phyloP scores from a whole-genome alignment of 2,888 invertebrate species.

The Nemurella pictetii region DNA sequence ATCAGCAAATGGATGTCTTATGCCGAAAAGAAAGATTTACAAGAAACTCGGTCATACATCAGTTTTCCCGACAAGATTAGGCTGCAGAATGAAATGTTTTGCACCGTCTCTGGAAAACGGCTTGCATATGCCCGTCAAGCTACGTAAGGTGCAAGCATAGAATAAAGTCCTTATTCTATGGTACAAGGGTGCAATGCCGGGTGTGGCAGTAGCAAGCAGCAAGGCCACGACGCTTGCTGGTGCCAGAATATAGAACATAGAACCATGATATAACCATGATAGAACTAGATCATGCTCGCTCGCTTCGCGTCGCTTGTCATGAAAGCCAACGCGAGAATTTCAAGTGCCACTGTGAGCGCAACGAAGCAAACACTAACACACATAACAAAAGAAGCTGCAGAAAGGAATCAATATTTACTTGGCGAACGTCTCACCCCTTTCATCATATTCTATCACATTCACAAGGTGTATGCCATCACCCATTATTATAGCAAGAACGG shows the following conservation, averaged over 20 bases:
- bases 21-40: not conserved
- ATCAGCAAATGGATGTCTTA: not conserved
- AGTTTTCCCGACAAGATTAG: too few relatives aligned
- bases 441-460: conserved; percentile 5
- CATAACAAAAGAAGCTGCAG: conserved; percentile 32
- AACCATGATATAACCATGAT: too few relatives aligned
- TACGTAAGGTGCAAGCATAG: too few relatives aligned
- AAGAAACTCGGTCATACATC: not conserved
- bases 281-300: too few relatives aligned
- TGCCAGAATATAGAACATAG: too few relatives aligned
- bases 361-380: not conserved
- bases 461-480: not conserved
- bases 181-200: not conserved
- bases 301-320: not conserved
- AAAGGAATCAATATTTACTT: conserved; percentile 36
- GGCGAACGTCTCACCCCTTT: conserved; percentile 16
- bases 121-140: too few relatives aligned
- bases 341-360: not conserved
- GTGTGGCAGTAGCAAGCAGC: not conserved
- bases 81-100: too few relatives aligned
- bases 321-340: not conserved
- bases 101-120: too few relatives aligned
- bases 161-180: too few relatives aligned
- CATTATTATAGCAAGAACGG: not conserved
- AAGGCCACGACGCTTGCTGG: not conserved